These are phyloP conservation scores for Drosophila paulistorum DNA, from an alignment of 1,140 invertebrate genomes.

Conservation along the genomic window DNA sequence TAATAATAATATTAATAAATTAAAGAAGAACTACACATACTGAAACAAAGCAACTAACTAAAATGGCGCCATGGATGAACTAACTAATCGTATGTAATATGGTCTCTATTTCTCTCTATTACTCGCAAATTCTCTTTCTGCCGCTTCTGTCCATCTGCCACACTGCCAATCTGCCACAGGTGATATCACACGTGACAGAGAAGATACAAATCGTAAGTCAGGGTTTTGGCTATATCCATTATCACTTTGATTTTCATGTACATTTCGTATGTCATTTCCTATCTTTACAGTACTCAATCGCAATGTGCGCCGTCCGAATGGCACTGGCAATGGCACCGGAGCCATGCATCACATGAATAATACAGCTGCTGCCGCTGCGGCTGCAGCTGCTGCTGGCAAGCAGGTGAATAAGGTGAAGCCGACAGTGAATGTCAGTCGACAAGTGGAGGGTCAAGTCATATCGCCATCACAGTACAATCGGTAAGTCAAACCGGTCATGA, in stretches of 20 bases:
- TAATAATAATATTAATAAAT: slow-evolving; percentile 32
- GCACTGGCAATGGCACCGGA: slow-evolving; percentile 85
- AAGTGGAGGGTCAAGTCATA: slow-evolving; percentile 86
- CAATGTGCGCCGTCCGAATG: slow-evolving; percentile 86
- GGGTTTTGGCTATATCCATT: not conserved
- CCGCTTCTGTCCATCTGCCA: slow-evolving; percentile 20
- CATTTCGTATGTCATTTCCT: slow-evolving; percentile 31
- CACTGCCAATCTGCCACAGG: slow-evolving; percentile 80
- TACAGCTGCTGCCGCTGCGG: slow-evolving; percentile 72
- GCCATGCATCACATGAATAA: slow-evolving; percentile 87
- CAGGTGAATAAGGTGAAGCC: slow-evolving; percentile 95
- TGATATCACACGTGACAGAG: slow-evolving; percentile 86
- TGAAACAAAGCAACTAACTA: slow-evolving; percentile 48
- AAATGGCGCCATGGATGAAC: slow-evolving; percentile 17
- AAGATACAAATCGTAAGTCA: slow-evolving; percentile 86
- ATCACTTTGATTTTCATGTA: not conserved
- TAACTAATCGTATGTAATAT: slow-evolving; percentile 64
- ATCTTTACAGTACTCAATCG: slow-evolving; percentile 86
- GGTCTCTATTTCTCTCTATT: slow-evolving; percentile 39
- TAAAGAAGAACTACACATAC: slow-evolving; percentile 24
- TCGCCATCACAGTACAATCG: slow-evolving; percentile 83
- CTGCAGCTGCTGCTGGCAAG: slow-evolving; percentile 86
- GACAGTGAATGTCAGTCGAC: slow-evolving; percentile 86
- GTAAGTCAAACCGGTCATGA: slow-evolving; percentile 64
- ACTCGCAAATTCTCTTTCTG: slow-evolving; percentile 29